These are phyloP conservation scores for Camponotus floridanus DNA, from an alignment of 1,140 invertebrate genomes.

Conservation along the genomic window DNA sequence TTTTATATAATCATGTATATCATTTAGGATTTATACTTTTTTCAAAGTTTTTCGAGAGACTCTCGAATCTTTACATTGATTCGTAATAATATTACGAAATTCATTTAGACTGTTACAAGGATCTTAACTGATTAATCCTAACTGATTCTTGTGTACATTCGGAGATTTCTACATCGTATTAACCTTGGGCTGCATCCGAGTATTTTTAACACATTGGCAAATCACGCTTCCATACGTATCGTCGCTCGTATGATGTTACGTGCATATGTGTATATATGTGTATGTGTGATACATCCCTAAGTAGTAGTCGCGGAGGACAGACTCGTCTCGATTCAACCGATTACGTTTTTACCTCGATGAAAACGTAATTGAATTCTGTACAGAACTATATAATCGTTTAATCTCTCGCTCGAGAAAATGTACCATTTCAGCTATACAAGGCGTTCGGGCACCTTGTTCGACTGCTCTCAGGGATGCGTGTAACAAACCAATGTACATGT, in stretches of 20 bases:
- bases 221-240: slow-evolving; percentile 36
- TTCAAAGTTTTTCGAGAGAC: background rate
- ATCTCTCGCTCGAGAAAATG: background rate
- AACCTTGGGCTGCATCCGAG: slow-evolving; percentile 37
- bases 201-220: slow-evolving; percentile 54
- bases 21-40: background rate
- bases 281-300: slow-evolving; percentile 48
- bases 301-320: slow-evolving; percentile 52
- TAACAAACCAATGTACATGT: slow-evolving; percentile 67
- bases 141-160: slow-evolving; percentile 20
- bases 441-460: slow-evolving; percentile 20
- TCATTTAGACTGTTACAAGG: background rate
- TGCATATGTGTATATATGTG: background rate
- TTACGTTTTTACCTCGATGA: slow-evolving; percentile 19
- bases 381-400: slow-evolving; percentile 9
- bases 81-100: slow-evolving; percentile 36
- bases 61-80: slow-evolving; percentile 18
- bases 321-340: slow-evolving; percentile 13
- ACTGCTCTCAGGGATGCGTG: slow-evolving; percentile 60
- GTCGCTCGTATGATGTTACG: slow-evolving; percentile 44
- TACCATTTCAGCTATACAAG: slow-evolving; percentile 7
- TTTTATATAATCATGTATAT: background rate
- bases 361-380: slow-evolving; percentile 39
- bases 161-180: slow-evolving; percentile 42
- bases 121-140: slow-evolving; percentile 33